Conservation (phyloP, 1,140 invertebrate species). For the Euura saliciscinereae region DNA sequence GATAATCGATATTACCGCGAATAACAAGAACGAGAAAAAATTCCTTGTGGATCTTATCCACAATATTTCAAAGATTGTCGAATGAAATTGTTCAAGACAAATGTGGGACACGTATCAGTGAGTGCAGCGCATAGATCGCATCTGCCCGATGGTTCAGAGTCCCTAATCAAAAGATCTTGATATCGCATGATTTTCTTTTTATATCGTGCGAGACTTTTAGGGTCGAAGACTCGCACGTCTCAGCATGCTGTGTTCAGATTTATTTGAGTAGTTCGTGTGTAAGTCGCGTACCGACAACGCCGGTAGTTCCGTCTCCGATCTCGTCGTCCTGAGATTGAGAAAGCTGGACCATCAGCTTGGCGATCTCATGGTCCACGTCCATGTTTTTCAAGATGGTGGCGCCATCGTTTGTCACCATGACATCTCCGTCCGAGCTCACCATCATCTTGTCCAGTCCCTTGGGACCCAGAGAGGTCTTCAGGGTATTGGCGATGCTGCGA, state of each 20-base stretch:
- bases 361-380: slow-evolving; percentile 99
- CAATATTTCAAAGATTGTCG: neutral
- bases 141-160: slow-evolving; percentile 46
- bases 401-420: slow-evolving; percentile 98
- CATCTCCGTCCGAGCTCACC: slow-evolving; percentile 96
- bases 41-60: neutral
- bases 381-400: slow-evolving; percentile 99
- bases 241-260: slow-evolving; percentile 29
- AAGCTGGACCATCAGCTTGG: slow-evolving; percentile 96
- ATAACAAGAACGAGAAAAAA: no score
- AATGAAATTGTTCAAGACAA: slow-evolving; percentile 9
- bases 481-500: slow-evolving; percentile 85
- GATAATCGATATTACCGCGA: neutral
- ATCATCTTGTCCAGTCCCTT: slow-evolving; percentile 97
- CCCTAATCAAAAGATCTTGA: slow-evolving; percentile 27
- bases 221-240: slow-evolving; percentile 27
- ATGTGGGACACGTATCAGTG: slow-evolving; percentile 44
- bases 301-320: slow-evolving; percentile 99
- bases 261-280: neutral
- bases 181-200: slow-evolving; percentile 38
- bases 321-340: slow-evolving; percentile 99
- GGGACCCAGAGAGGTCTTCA: slow-evolving; percentile 95
- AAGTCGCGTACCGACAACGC: slow-evolving; percentile 78
- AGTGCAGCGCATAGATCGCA: slow-evolving; percentile 31
- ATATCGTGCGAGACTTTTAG: slow-evolving; percentile 29